phyloP scores from a whole-genome alignment of 2,888 invertebrate species.

The Cyaniris semiargus region DNA sequence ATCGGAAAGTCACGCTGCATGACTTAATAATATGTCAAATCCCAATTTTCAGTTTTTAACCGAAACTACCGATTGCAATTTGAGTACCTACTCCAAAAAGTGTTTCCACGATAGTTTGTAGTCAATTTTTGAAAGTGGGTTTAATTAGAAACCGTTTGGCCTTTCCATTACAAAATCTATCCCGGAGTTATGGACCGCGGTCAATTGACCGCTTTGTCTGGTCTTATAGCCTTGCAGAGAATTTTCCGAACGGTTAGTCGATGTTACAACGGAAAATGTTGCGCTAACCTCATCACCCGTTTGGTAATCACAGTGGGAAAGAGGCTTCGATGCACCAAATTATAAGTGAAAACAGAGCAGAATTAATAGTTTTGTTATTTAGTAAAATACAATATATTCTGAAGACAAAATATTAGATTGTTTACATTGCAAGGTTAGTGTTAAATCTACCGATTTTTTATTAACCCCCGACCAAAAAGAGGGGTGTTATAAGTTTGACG shows the following conservation, averaged over 20 bases:
- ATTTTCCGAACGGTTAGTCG: constrained; percentile 41
- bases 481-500: too few species aligned
- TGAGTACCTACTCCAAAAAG: not conserved
- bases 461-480: too few species aligned
- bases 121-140: not conserved
- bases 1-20: too few species aligned
- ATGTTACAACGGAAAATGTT: constrained; percentile 35
- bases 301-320: not conserved
- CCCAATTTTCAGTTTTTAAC: too few species aligned
- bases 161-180: constrained; percentile 31
- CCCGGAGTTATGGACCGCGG: constrained; percentile 40
- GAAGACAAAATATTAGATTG: too few species aligned
- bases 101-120: not conserved
- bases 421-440: too few species aligned
- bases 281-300: not conserved
- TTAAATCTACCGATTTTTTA: too few species aligned
- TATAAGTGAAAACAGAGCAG: not conserved
- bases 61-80: not conserved
- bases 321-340: not conserved
- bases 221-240: constrained; percentile 31
- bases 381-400: not conserved
- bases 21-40: too few species aligned
- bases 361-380: too few species aligned
- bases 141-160: not conserved
- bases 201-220: constrained; percentile 49